These are phyloP conservation scores for Thrips palmi DNA, from an alignment of 1,140 invertebrate genomes.

Conservation along the genomic window DNA sequence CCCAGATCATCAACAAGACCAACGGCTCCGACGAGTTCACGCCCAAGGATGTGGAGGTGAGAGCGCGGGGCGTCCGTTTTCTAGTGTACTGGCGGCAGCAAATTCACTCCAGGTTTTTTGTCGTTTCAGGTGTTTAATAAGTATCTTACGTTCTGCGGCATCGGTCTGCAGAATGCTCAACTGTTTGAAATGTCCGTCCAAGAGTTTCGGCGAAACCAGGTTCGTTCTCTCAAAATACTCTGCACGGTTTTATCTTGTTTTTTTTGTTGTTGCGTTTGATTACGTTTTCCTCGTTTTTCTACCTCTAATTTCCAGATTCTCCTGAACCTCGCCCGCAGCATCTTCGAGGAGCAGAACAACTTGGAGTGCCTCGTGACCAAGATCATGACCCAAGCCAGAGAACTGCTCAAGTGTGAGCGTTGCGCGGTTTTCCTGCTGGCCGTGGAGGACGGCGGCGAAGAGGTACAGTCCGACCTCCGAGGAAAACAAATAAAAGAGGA, in stretches of 20 bases:
- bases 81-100: background rate
- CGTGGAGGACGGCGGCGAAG: conserved; percentile 66
- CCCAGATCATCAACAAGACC: conserved; percentile 93
- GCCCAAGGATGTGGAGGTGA: conserved; percentile 66
- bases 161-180: conserved; percentile 93
- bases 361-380: conserved; percentile 83
- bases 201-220: conserved; percentile 86
- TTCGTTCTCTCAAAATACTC: conserved; percentile 19
- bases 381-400: conserved; percentile 89
- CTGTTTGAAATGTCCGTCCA: conserved; percentile 85
- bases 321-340: conserved; percentile 65
- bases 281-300: background rate
- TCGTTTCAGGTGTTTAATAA: conserved; percentile 36
- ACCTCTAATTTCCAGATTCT: conserved; percentile 38
- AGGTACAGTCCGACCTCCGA: conserved; percentile 34
- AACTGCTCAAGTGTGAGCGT: conserved; percentile 78
- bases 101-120: too few relatives aligned
- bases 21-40: conserved; percentile 73
- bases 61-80: background rate
- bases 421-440: conserved; percentile 81
- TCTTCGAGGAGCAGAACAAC: conserved; percentile 87
- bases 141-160: conserved; percentile 91
- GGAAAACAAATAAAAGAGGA: background rate
- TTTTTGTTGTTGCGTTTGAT: conserved; percentile 1
- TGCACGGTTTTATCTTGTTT: background rate